phyloP scores from a whole-genome alignment of 1,140 invertebrate species.

The Papilio machaon region DNA sequence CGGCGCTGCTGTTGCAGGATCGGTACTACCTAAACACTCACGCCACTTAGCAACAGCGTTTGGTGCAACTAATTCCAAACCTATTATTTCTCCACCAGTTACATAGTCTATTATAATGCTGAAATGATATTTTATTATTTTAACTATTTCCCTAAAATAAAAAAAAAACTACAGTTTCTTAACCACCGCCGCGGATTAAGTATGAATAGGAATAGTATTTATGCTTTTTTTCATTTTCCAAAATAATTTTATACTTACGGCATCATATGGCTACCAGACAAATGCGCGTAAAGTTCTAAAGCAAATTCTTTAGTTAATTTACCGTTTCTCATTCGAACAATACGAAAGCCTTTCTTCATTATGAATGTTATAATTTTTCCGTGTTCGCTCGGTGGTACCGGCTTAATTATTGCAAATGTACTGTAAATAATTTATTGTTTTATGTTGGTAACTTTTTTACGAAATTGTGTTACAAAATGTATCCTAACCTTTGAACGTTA shows the following conservation, averaged over 20 bases:
- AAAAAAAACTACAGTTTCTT: neutral
- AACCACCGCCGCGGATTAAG: too few relatives aligned
- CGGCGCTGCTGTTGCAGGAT: constrained; percentile 83
- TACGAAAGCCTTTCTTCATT: constrained; percentile 73
- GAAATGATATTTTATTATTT: neutral
- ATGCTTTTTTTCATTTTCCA: neutral
- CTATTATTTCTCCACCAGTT: constrained; percentile 88
- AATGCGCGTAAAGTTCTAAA: constrained; percentile 61
- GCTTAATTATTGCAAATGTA: constrained; percentile 76
- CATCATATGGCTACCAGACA: constrained; percentile 63
- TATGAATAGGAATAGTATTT: too few relatives aligned
- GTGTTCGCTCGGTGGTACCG: constrained; percentile 62
- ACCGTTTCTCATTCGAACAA: constrained; percentile 74
- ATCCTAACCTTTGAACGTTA: constrained; percentile 66
- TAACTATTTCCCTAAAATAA: too few relatives aligned
- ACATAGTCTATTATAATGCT: constrained; percentile 84
- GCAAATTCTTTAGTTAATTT: constrained; percentile 74
- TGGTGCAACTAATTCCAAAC: constrained; percentile 88
- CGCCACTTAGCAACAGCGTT: constrained; percentile 86
- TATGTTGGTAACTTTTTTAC: neutral
- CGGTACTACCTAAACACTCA: constrained; percentile 85
- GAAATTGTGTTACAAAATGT: neutral
- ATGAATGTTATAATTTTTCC: constrained; percentile 77
- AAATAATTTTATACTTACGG: constrained; percentile 58
- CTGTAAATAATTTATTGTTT: constrained; percentile 52